Evolutionary conservation across 1,140 invertebrate genomes (phyloP).

Genomic region (Drosophila busckii): DNA sequence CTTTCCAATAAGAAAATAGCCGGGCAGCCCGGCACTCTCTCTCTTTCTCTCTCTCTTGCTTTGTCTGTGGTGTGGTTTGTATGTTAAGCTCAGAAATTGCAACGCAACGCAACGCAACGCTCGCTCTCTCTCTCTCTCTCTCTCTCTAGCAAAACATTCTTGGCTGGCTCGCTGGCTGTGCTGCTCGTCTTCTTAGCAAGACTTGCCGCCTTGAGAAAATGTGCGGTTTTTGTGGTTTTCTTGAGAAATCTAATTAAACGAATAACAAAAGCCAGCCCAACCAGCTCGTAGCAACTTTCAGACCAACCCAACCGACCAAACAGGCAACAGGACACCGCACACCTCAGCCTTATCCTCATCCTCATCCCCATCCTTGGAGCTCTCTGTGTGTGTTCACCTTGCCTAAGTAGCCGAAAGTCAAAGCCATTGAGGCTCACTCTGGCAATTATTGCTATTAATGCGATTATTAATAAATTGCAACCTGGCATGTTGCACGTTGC

Average conservation of each 20-base stretch:
- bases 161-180: constrained; percentile 25
- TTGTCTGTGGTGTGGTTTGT: too few species aligned
- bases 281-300: background rate
- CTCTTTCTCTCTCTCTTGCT: background rate
- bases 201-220: constrained; percentile 61
- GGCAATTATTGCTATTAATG: too few species aligned
- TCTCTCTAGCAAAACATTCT: constrained; percentile 48
- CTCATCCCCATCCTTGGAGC: too few species aligned
- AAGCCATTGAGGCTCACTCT: too few species aligned
- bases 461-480: too few species aligned
- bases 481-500: too few species aligned
- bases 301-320: background rate
- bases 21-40: constrained; percentile 41
- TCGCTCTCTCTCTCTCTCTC: too few species aligned
- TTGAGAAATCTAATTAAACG: constrained; percentile 77
- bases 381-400: too few species aligned
- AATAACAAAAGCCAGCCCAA: constrained; percentile 59
- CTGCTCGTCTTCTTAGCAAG: constrained; percentile 5
- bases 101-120: constrained; percentile 50
- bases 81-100: constrained; percentile 62
- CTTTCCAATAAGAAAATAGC: constrained; percentile 53
- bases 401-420: too few species aligned
- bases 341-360: background rate
- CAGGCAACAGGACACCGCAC: constrained; percentile 27
- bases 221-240: constrained; percentile 67